Evolutionary conservation across 1,140 invertebrate genomes (phyloP).

Genomic region (Drosophila micromelanica): DNA sequence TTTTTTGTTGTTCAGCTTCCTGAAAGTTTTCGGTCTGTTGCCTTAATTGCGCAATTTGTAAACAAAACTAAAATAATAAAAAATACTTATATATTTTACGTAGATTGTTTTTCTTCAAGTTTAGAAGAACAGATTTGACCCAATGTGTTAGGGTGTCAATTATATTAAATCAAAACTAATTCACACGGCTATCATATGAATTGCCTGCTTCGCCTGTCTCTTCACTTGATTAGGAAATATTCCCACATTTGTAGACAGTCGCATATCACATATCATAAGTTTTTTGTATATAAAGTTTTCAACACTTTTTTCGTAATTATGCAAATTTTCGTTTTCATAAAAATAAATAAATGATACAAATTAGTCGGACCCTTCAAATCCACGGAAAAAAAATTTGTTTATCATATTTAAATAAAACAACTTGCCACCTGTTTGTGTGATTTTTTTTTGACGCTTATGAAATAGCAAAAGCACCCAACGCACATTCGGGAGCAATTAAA

Average conservation of each 20-base stretch:
- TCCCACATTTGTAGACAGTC: constrained; percentile 37
- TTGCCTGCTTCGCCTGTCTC: constrained; percentile 43
- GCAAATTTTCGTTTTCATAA: constrained; percentile 50
- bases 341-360: constrained; percentile 68
- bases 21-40: no score
- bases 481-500: constrained; percentile 67
- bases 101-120: neutral
- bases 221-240: constrained; percentile 36
- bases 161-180: constrained; percentile 20
- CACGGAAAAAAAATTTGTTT: constrained; percentile 39
- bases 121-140: neutral
- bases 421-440: constrained; percentile 52
- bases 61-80: neutral
- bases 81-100: neutral
- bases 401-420: constrained; percentile 56
- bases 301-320: constrained; percentile 70
- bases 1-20: no score
- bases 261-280: constrained; percentile 57
- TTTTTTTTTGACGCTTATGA: constrained; percentile 39
- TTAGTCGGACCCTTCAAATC: constrained; percentile 46
- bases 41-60: no score
- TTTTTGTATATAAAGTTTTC: constrained; percentile 60
- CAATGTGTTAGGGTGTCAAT: constrained; percentile 20
- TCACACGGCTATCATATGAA: constrained; percentile 18
- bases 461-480: constrained; percentile 29